phyloP scores from a whole-genome alignment of 2,797 vertebrate species.

The Centropyge bicolor region DNA sequence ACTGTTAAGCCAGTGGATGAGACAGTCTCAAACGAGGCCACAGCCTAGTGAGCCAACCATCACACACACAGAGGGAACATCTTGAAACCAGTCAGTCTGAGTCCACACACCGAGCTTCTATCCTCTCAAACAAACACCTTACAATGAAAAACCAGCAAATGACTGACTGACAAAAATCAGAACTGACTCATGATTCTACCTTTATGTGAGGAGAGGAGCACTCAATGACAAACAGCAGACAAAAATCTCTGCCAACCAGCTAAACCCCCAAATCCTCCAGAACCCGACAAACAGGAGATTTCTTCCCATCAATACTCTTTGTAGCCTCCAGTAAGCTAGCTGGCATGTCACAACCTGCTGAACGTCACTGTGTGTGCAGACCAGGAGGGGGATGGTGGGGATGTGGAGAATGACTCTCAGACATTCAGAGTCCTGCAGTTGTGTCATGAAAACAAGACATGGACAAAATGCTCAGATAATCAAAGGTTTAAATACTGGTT shows the following conservation, averaged over 20 bases:
- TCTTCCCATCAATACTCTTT: not conserved
- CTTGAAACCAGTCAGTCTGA: not conserved
- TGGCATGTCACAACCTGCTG: slow-evolving; percentile 25
- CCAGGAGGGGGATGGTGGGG: slow-evolving; percentile 19
- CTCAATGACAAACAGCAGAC: too few species aligned
- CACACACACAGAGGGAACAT: not conserved
- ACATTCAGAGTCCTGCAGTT: not conserved
- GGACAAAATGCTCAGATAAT: not conserved
- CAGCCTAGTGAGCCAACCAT: not conserved
- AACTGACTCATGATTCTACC: not conserved
- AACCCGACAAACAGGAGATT: not conserved
- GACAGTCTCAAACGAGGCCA: not conserved
- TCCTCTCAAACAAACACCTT: too few species aligned
- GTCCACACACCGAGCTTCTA: not conserved
- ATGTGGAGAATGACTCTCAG: not conserved
- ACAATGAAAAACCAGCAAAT: not conserved
- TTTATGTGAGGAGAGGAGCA: not conserved
- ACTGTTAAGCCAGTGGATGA: slow-evolving; percentile 7
- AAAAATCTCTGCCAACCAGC: not conserved
- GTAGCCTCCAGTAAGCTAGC: not conserved
- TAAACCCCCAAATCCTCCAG: not conserved
- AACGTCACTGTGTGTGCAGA: not conserved
- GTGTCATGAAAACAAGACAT: not conserved
- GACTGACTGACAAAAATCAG: not conserved
- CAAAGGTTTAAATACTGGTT: not conserved